phyloP scores from a whole-genome alignment of 2,888 invertebrate species.

The Piscicola geometra region DNA sequence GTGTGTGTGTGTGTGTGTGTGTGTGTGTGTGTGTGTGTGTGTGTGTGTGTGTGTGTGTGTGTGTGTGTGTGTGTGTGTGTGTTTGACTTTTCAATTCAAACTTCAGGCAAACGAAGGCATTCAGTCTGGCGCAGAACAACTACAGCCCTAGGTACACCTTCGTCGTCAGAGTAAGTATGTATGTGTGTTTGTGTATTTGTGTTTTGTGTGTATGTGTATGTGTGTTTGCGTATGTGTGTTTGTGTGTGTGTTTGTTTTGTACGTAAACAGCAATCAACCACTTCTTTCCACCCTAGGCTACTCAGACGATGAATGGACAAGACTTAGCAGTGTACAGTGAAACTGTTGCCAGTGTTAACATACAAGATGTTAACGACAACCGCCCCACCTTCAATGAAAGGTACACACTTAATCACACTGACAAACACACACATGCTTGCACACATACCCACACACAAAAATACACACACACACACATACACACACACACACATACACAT shows the following conservation, averaged over 20 bases:
- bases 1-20: slow-evolving; percentile 19
- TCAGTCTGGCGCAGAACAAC: slow-evolving; percentile 11
- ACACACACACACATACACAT: no score
- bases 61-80: slow-evolving; percentile 8
- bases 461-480: no score
- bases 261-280: neutral
- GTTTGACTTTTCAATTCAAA: neutral
- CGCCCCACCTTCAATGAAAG: slow-evolving; percentile 27
- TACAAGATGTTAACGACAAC: slow-evolving; percentile 36
- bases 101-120: neutral
- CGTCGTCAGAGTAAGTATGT: slow-evolving; percentile 21
- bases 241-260: neutral
- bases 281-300: slow-evolving; percentile 23
- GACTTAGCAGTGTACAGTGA: slow-evolving; percentile 16
- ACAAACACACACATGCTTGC: no score
- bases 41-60: neutral
- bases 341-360: slow-evolving; percentile 19
- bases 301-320: slow-evolving; percentile 23
- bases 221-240: no score
- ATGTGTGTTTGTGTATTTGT: neutral
- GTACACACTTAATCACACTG: no score
- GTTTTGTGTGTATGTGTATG: neutral
- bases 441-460: no score
- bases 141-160: slow-evolving; percentile 12
- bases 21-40: slow-evolving; percentile 17